Percentiles rank a stretch among this genome's conserved stretches.
Conservation (phyloP, 2,888 invertebrate species). For the Lordiphosa fenestrarum region DNA sequence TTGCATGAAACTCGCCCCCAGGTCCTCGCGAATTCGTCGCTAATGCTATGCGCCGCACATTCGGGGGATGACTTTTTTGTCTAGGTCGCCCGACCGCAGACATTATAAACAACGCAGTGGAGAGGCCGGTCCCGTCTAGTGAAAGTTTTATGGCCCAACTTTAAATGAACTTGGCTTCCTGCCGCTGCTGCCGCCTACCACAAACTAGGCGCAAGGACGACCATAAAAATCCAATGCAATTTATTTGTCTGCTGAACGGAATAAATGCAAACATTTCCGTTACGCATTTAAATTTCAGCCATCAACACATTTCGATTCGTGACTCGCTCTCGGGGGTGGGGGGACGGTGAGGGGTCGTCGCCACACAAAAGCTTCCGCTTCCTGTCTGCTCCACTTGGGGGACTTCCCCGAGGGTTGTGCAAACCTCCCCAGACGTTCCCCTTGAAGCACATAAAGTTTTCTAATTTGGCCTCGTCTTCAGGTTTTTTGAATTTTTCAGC, state of each 20-base stretch:
- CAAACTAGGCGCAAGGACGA: conserved; percentile 70
- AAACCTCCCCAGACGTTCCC: conserved; percentile 34
- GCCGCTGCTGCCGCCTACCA: conserved; percentile 45
- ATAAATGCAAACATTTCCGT: conserved; percentile 64
- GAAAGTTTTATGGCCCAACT: conserved; percentile 68
- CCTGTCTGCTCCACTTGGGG: conserved; percentile 72
- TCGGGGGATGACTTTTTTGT: conserved; percentile 6
- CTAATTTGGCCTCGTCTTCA: conserved; percentile 70
- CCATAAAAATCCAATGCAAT: conserved; percentile 66
- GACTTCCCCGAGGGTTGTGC: conserved; percentile 70
- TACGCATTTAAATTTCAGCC: conserved; percentile 76
- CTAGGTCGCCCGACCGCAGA: conserved; percentile 63
- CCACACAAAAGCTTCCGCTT: conserved; percentile 76
- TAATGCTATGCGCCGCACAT: not conserved
- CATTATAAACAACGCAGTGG: conserved; percentile 67
- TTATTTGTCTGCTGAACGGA: conserved; percentile 62
- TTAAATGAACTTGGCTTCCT: conserved; percentile 55
- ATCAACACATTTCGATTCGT: conserved; percentile 62
- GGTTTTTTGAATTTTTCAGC: conserved; percentile 72
- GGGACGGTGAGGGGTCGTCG: conserved; percentile 12
- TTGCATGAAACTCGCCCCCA: conserved; percentile 32
- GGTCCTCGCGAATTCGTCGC: not conserved
- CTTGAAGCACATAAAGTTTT: conserved; percentile 70
- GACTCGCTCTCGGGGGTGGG: not conserved
- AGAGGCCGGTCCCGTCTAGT: conserved; percentile 34